Percentiles rank a stretch among this genome's conserved stretches.
Conservation (phyloP, 2,113 vertebrate genomes). For the Amblyornis subalaris region DNA sequence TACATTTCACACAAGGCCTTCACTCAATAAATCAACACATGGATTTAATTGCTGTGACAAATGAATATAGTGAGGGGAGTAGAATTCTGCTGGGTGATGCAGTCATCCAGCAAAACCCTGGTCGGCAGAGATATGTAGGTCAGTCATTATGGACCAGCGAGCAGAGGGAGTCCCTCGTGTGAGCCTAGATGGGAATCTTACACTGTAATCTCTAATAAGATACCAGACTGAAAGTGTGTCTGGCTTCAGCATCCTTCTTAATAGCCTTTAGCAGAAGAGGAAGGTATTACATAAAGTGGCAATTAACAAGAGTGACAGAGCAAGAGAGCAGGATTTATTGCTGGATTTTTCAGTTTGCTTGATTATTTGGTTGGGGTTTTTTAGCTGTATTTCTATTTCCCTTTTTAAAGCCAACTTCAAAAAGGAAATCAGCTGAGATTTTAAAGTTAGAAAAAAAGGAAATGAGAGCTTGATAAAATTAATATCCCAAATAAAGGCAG, state of each 20-base stretch:
- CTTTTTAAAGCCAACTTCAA: not conserved
- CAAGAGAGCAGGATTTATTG: not conserved
- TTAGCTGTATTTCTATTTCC: not conserved
- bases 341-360: not conserved
- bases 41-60: slow-evolving; percentile 52
- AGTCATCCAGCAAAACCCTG: slow-evolving; percentile 19
- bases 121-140: slow-evolving; percentile 40
- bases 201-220: slow-evolving; percentile 4
- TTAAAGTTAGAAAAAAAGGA: not conserved
- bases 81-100: not conserved
- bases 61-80: not conserved
- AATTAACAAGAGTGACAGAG: slow-evolving; percentile 43
- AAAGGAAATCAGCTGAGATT: not conserved
- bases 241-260: not conserved
- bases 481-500: not conserved
- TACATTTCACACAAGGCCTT: not conserved
- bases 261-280: slow-evolving; percentile 22
- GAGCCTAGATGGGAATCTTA: slow-evolving; percentile 9
- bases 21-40: slow-evolving; percentile 31
- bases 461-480: not conserved
- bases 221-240: not conserved
- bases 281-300: slow-evolving; percentile 20
- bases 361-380: not conserved
- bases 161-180: not conserved
- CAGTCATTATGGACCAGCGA: slow-evolving; percentile 33